These are phyloP conservation scores for Cantharis lateralis DNA, from an alignment of 2,888 invertebrate species.

Conservation along the genomic window DNA sequence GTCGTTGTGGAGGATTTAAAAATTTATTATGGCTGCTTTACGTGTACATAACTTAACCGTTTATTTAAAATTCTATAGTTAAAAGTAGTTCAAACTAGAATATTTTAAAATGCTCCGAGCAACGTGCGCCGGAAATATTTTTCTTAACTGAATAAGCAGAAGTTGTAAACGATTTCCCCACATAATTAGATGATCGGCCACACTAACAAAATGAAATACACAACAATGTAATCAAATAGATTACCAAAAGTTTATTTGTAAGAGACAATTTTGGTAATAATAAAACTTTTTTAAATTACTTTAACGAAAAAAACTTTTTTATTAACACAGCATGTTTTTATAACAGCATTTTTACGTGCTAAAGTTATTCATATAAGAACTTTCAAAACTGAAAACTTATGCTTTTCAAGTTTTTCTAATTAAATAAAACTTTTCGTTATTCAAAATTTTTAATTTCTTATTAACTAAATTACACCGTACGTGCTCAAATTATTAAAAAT, in stretches of 20 bases:
- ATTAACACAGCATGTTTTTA: background rate
- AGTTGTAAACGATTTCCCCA: background rate
- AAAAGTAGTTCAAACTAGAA: no score
- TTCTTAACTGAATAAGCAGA: background rate
- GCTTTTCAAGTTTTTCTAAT: background rate
- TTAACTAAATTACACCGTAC: background rate
- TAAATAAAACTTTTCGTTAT: background rate
- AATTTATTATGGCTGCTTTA: background rate
- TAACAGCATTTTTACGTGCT: background rate
- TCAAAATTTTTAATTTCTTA: background rate
- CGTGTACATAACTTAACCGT: background rate
- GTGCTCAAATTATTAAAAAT: background rate
- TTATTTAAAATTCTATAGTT: background rate
- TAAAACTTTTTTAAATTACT: background rate
- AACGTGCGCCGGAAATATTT: background rate
- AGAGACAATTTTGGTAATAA: background rate
- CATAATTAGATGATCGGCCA: background rate
- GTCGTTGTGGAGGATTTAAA: background rate
- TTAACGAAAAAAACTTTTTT: background rate
- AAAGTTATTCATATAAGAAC: background rate
- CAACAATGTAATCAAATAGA: background rate
- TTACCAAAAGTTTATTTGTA: background rate
- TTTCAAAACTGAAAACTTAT: background rate
- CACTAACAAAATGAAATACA: background rate
- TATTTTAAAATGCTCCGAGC: no score